phyloP scores from a whole-genome alignment of 2,797 vertebrate species.

The Manis crassicaudata region DNA sequence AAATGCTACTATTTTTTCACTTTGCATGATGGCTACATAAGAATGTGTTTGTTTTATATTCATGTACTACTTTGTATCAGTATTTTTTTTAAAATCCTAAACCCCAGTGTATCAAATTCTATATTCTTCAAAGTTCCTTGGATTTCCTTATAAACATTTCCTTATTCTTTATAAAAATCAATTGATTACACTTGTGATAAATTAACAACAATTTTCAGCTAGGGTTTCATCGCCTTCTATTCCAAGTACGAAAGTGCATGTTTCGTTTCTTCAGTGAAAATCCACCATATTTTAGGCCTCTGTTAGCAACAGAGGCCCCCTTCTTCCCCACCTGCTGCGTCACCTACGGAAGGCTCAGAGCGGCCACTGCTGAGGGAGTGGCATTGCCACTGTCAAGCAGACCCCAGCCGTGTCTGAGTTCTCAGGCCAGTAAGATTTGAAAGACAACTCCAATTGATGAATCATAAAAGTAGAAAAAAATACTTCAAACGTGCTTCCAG shows the following conservation, averaged over 20 bases:
- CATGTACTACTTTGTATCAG: not conserved
- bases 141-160: not conserved
- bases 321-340: not conserved
- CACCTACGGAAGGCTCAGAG: not conserved
- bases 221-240: not conserved
- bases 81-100: not conserved
- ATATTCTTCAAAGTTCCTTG: not conserved
- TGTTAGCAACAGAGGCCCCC: not conserved
- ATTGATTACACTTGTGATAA: not conserved
- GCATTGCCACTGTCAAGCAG: not conserved
- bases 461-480: not conserved
- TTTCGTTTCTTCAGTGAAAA: not conserved
- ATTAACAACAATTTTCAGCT: constrained; percentile 18
- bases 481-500: not conserved
- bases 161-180: not conserved
- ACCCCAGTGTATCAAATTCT: not conserved
- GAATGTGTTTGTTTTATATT: not conserved
- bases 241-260: not conserved
- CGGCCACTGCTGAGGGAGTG: not conserved
- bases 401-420: not conserved
- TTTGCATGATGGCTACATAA: not conserved
- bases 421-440: not conserved
- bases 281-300: not conserved
- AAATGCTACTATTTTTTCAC: not conserved
- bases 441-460: not conserved